Conservation (phyloP, 2,888 invertebrate species). For the Phalera bucephala region DNA sequence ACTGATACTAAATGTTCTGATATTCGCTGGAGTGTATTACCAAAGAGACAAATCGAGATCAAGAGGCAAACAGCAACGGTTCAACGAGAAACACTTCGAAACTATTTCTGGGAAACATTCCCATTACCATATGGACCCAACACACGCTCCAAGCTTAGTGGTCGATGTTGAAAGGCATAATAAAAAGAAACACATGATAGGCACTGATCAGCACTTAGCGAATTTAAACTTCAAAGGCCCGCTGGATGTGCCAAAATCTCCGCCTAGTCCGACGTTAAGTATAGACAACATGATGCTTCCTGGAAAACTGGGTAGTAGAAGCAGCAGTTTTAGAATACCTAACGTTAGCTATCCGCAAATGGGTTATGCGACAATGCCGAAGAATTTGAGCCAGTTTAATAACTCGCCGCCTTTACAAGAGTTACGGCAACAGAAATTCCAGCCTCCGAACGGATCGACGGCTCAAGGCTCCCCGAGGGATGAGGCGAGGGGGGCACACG, state of each 20-base stretch:
- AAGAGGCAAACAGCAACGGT: slow-evolving; percentile 86
- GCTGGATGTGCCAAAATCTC: slow-evolving; percentile 82
- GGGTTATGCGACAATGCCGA: slow-evolving; percentile 83
- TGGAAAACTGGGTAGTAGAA: slow-evolving; percentile 77
- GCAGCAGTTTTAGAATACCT: slow-evolving; percentile 74
- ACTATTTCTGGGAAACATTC: slow-evolving; percentile 90
- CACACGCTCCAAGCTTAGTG: slow-evolving; percentile 91
- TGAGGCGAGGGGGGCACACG: slow-evolving; percentile 62
- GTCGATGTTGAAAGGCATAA: slow-evolving; percentile 89
- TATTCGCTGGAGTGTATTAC: slow-evolving; percentile 93
- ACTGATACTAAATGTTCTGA: slow-evolving; percentile 90
- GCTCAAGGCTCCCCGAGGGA: slow-evolving; percentile 64
- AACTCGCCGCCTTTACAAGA: slow-evolving; percentile 77
- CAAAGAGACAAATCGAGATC: slow-evolving; percentile 89
- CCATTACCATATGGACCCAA: slow-evolving; percentile 90
- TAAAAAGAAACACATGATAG: slow-evolving; percentile 71
- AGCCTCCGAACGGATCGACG: slow-evolving; percentile 84
- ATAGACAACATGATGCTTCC: slow-evolving; percentile 80
- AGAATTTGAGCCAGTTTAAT: slow-evolving; percentile 82
- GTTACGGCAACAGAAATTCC: slow-evolving; percentile 82
- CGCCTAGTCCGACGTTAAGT: slow-evolving; percentile 85
- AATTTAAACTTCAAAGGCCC: slow-evolving; percentile 83
- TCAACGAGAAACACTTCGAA: slow-evolving; percentile 87
- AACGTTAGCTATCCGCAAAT: slow-evolving; percentile 73
- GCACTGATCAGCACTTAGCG: slow-evolving; percentile 78